A percentile compares a stretch with the other conserved stretches of the same genome.
phyloP scores from a whole-genome alignment of 2,888 invertebrate species.

The Nemoura dubitans region DNA sequence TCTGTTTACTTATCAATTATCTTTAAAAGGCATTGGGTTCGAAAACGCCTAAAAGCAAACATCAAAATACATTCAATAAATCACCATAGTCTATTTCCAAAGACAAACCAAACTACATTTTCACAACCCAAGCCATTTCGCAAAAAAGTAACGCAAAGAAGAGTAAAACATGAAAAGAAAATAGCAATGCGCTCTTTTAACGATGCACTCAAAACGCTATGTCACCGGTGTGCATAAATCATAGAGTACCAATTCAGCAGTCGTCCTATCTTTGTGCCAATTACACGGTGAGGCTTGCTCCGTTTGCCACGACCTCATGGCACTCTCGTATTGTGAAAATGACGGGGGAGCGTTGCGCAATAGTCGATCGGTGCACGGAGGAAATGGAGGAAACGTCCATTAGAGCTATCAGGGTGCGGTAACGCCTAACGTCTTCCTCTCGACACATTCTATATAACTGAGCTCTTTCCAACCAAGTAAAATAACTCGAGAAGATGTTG shows the following conservation, averaged over 20 bases:
- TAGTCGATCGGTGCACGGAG: not conserved
- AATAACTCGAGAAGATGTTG: not conserved
- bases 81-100: too few relatives aligned
- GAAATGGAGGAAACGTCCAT: conserved; percentile 7
- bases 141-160: not conserved
- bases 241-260: not conserved
- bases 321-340: too few relatives aligned
- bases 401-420: not conserved
- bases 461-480: not conserved
- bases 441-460: too few relatives aligned
- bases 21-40: too few relatives aligned
- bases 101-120: not conserved
- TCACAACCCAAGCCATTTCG: not conserved
- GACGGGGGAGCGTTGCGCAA: not conserved
- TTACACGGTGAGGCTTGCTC: not conserved
- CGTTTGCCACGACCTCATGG: not conserved
- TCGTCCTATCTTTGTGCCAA: not conserved
- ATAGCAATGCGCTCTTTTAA: not conserved
- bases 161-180: not conserved
- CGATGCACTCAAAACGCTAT: not conserved
- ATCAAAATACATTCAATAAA: not conserved
- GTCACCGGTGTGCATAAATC: not conserved
- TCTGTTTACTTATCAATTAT: too few relatives aligned
- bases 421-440: not conserved
- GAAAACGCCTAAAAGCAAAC: too few relatives aligned